Conservation (phyloP, 2,888 invertebrate species). For the Cephus spinipes region DNA sequence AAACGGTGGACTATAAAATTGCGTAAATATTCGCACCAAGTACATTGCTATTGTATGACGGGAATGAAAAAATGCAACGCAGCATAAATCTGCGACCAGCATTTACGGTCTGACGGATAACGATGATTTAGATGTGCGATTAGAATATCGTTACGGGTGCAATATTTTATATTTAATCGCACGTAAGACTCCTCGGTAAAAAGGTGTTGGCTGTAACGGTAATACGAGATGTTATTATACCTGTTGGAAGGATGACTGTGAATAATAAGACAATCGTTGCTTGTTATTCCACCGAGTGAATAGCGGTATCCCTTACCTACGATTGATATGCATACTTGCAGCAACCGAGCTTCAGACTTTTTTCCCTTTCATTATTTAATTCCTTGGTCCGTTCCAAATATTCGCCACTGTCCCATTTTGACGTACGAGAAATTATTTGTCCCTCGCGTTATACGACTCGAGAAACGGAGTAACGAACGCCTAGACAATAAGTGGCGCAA, state of each 20-base stretch:
- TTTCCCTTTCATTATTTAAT: too few species aligned
- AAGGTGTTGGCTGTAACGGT: not conserved
- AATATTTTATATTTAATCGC: not conserved
- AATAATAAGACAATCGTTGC: slow-evolving; percentile 30
- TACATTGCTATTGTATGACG: not conserved
- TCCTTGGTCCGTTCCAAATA: not conserved
- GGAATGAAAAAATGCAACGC: not conserved
- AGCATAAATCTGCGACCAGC: not conserved
- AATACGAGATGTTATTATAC: not conserved
- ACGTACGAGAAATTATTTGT: not conserved
- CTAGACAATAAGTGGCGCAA: not conserved
- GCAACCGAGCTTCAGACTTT: not conserved
- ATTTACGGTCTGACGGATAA: not conserved
- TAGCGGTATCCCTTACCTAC: slow-evolving; percentile 41
- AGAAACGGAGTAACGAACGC: not conserved
- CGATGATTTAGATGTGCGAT: not conserved
- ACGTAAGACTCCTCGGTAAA: not conserved
- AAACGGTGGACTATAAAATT: not conserved
- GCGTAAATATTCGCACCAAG: not conserved
- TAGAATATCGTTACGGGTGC: not conserved
- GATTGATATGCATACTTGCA: slow-evolving; percentile 40
- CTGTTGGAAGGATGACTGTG: slow-evolving; percentile 15
- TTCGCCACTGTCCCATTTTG: too few species aligned
- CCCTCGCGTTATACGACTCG: not conserved
- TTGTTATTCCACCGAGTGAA: slow-evolving; percentile 15